Percentiles rank a stretch among this genome's conserved stretches.
These are phyloP conservation scores for Acanthurus tractus DNA, from an alignment of 2,797 vertebrate genomes.

Conservation along the genomic window DNA sequence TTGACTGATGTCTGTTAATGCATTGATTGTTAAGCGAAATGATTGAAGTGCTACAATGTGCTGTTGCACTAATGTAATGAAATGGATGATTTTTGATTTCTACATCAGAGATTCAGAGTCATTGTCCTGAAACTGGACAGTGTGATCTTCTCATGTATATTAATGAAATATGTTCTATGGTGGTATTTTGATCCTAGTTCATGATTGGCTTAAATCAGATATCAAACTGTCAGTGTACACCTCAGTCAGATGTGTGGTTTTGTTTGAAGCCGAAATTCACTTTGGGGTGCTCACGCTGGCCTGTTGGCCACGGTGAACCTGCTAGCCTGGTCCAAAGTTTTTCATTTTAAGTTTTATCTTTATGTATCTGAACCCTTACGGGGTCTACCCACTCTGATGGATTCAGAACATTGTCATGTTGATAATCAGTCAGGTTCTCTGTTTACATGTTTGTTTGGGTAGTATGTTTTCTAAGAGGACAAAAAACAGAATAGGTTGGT, in stretches of 20 bases:
- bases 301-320: slow-evolving; percentile 66
- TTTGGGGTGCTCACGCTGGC: slow-evolving; percentile 66
- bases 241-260: slow-evolving; percentile 71
- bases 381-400: slow-evolving; percentile 58
- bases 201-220: slow-evolving; percentile 71
- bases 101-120: slow-evolving; percentile 75
- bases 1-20: slow-evolving; percentile 80
- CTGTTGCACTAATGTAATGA: slow-evolving; percentile 77
- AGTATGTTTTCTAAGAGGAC: slow-evolving; percentile 39
- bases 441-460: slow-evolving; percentile 85
- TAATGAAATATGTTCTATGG: slow-evolving; percentile 74
- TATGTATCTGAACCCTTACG: slow-evolving; percentile 52
- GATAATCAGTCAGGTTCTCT: slow-evolving; percentile 83
- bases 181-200: slow-evolving; percentile 78
- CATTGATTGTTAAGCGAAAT: slow-evolving; percentile 81
- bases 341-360: slow-evolving; percentile 74
- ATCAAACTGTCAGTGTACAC: slow-evolving; percentile 57
- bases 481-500: slow-evolving; percentile 36
- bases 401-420: slow-evolving; percentile 76
- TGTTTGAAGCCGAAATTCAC: slow-evolving; percentile 69
- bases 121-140: slow-evolving; percentile 65
- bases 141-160: slow-evolving; percentile 75
- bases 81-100: slow-evolving; percentile 72
- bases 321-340: slow-evolving; percentile 83
- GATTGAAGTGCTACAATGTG: slow-evolving; percentile 80